Percentiles rank a stretch among this genome's conserved stretches.
phyloP scores from a whole-genome alignment of 2,888 invertebrate genomes.

The Cryptocephalus primarius region DNA sequence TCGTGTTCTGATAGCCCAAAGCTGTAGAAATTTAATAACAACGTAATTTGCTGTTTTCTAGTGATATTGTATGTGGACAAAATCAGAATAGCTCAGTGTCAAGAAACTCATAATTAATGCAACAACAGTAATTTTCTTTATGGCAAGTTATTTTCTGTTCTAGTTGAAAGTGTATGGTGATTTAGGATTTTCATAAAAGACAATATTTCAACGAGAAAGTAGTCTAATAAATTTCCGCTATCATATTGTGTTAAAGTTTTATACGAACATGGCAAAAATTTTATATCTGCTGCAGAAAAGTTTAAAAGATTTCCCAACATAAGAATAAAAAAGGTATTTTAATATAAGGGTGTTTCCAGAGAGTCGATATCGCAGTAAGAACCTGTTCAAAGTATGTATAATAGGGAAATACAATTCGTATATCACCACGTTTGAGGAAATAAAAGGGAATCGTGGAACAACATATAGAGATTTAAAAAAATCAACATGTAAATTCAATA shows the following conservation, averaged over 20 bases:
- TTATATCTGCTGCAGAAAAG: conserved; percentile 24
- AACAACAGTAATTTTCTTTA: neutral
- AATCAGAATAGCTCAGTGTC: too few relatives aligned
- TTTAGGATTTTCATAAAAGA: conserved; percentile 1
- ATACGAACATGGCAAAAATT: conserved; percentile 25
- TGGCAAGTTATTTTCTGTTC: neutral
- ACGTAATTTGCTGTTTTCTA: too few relatives aligned
- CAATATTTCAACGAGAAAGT: conserved; percentile 9
- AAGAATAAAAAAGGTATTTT: neutral
- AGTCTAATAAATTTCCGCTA: conserved; percentile 12
- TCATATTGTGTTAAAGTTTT: conserved; percentile 21
- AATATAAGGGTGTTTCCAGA: neutral
- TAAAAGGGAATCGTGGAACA: too few relatives aligned
- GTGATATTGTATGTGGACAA: too few relatives aligned
- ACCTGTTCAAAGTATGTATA: too few relatives aligned
- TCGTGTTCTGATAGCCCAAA: too few relatives aligned
- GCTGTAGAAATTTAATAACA: too few relatives aligned
- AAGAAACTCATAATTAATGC: too few relatives aligned
- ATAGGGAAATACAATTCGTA: too few relatives aligned
- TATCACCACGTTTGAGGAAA: too few relatives aligned
- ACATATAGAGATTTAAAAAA: too few relatives aligned
- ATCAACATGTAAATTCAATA: too few relatives aligned
- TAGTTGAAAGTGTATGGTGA: conserved; percentile 1
- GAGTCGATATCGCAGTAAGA: neutral
- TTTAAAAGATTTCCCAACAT: neutral